These are phyloP conservation scores for Amiota communis DNA, from an alignment of 2,888 invertebrate species.

Conservation along the genomic window DNA sequence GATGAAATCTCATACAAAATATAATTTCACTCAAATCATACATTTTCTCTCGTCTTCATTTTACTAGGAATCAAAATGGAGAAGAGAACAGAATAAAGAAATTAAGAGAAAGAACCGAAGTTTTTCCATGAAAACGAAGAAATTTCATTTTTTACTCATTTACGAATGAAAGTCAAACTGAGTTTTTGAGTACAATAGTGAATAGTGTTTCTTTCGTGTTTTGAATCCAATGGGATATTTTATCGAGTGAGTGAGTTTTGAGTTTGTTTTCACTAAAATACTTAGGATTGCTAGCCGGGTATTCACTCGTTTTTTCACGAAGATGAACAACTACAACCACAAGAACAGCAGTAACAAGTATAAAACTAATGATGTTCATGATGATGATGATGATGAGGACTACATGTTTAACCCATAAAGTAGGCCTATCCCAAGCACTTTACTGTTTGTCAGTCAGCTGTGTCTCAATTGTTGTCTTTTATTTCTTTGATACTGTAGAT, in stretches of 20 bases:
- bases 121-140: no score
- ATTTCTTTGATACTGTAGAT: no score
- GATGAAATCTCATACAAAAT: conserved; percentile 44
- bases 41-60: not conserved
- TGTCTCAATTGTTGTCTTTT: conserved; percentile 19
- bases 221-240: not conserved
- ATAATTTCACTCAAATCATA: conserved; percentile 4
- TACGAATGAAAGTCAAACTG: conserved; percentile 64
- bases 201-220: no score
- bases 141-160: conserved; percentile 61
- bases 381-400: conserved; percentile 42
- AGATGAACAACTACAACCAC: no score
- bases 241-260: conserved; percentile 47
- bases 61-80: no score
- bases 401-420: no score
- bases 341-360: no score
- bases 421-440: conserved; percentile 65
- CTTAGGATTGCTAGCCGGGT: no score
- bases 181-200: conserved; percentile 1
- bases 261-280: conserved; percentile 66
- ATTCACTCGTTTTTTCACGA: no score
- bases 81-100: no score
- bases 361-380: not conserved
- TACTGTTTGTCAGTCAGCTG: conserved; percentile 46
- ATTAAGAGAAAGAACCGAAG: no score